These are phyloP conservation scores for Plebejus anna DNA, from an alignment of 2,888 invertebrate genomes.

Conservation along the genomic window DNA sequence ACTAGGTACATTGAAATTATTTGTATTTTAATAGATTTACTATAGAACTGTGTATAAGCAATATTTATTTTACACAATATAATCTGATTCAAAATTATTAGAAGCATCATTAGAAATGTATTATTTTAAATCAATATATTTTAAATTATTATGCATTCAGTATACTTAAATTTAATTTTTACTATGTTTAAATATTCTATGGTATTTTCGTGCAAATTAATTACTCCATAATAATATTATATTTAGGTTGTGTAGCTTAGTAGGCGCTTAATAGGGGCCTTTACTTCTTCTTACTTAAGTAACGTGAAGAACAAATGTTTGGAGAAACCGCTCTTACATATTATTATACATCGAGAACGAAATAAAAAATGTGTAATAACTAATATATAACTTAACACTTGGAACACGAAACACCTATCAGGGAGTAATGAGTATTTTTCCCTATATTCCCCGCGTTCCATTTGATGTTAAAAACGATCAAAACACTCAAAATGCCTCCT, in stretches of 20 bases:
- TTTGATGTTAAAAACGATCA: no score
- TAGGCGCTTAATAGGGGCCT: no score
- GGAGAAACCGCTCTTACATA: no score
- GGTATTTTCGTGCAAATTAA: neutral
- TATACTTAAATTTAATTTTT: neutral
- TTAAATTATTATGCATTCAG: neutral
- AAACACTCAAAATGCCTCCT: no score
- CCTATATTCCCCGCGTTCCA: no score
- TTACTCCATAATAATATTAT: neutral
- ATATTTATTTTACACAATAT: neutral
- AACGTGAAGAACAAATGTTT: no score
- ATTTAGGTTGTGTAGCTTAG: neutral
- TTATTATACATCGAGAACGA: no score
- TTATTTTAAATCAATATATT: neutral
- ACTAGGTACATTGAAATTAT: neutral
- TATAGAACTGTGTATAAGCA: slow-evolving; percentile 9
- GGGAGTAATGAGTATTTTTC: no score
- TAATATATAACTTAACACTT: no score
- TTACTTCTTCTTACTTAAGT: no score
- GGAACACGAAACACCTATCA: no score
- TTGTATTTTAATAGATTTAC: slow-evolving; percentile 9
- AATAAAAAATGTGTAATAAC: no score
- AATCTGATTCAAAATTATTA: slow-evolving; percentile 3
- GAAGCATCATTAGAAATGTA: neutral
- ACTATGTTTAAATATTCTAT: neutral